Conservation (phyloP, 1,140 invertebrate genomes). For the Leptinotarsa texana region DNA sequence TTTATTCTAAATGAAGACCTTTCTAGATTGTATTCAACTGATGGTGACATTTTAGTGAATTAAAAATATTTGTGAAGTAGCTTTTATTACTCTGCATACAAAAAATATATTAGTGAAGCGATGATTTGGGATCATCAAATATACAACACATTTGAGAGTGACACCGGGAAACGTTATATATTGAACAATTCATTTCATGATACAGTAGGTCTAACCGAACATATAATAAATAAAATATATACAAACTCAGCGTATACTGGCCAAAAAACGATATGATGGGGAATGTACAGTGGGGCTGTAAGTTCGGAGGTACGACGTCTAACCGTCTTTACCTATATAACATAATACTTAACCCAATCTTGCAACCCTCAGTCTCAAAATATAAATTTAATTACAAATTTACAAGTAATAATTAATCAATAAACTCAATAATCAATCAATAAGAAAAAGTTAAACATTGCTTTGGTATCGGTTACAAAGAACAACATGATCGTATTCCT, state of each 20-base stretch:
- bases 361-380: slow-evolving; percentile 51
- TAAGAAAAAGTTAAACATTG: slow-evolving; percentile 53
- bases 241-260: slow-evolving; percentile 52
- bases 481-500: slow-evolving; percentile 41
- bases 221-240: slow-evolving; percentile 38
- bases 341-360: slow-evolving; percentile 28
- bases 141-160: background rate
- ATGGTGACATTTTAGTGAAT: background rate
- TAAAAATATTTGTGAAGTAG: background rate
- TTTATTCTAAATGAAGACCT: no score
- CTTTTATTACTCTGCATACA: background rate
- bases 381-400: slow-evolving; percentile 53
- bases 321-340: slow-evolving; percentile 1
- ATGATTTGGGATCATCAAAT: slow-evolving; percentile 14
- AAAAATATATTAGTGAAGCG: background rate
- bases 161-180: slow-evolving; percentile 17
- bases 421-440: slow-evolving; percentile 52
- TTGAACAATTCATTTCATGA: slow-evolving; percentile 17
- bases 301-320: slow-evolving; percentile 30
- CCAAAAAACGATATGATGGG: slow-evolving; percentile 55
- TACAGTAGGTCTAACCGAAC: slow-evolving; percentile 1
- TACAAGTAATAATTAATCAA: slow-evolving; percentile 44
- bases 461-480: slow-evolving; percentile 58
- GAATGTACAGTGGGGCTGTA: slow-evolving; percentile 51
- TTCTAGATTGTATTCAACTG: no score